Conservation (phyloP, 1,140 invertebrate species). For the Augochlora pura region DNA sequence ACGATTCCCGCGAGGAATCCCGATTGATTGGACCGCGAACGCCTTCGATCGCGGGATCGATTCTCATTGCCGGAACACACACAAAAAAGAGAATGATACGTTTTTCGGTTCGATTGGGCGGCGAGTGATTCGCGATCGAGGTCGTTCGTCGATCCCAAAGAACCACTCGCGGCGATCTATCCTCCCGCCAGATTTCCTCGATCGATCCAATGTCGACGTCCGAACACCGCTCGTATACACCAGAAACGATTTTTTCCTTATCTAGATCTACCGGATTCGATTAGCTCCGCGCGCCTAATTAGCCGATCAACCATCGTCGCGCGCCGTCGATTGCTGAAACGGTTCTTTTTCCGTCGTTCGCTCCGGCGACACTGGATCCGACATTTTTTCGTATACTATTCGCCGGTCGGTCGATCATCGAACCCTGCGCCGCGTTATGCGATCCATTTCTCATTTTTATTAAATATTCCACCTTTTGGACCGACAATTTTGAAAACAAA, state of each 20-base stretch:
- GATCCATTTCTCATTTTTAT: neutral
- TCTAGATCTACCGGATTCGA: slow-evolving; percentile 10
- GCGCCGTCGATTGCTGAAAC: slow-evolving; percentile 21
- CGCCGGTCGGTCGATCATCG: neutral
- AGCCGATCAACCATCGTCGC: slow-evolving; percentile 25
- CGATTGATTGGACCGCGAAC: neutral
- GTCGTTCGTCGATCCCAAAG: slow-evolving; percentile 43
- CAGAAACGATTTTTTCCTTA: slow-evolving; percentile 16
- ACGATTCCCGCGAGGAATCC: neutral
- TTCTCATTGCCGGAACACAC: neutral
- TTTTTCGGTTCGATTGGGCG: neutral
- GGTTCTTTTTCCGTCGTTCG: neutral
- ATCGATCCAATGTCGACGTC: slow-evolving; percentile 41
- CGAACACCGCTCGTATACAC: slow-evolving; percentile 23
- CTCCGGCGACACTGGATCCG: slow-evolving; percentile 35
- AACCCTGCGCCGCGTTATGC: neutral
- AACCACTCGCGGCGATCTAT: slow-evolving; percentile 41
- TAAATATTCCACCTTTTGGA: too few species aligned
- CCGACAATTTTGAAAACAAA: too few species aligned
- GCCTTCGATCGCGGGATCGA: neutral
- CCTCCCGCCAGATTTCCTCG: neutral
- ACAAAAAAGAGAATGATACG: neutral
- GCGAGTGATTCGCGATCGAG: slow-evolving; percentile 51
- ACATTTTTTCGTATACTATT: slow-evolving; percentile 32
- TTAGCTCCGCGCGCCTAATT: slow-evolving; percentile 28